These are phyloP conservation scores for Strigamia maritima DNA, from an alignment of 2,888 invertebrate species.

Conservation along the genomic window DNA sequence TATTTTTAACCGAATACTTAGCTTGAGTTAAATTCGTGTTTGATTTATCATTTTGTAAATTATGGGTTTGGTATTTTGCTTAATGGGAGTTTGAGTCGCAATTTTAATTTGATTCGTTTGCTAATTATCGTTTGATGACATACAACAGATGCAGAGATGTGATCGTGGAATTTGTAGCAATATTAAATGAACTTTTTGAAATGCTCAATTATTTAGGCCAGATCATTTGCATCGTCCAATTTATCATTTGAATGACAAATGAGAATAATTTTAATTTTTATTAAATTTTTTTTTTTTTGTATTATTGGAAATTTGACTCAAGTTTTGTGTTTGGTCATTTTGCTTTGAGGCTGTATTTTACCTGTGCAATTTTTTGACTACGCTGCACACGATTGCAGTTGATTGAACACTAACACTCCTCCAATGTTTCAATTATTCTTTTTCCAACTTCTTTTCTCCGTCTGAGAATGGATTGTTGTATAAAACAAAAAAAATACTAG, in stretches of 20 bases:
- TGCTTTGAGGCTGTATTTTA: background rate
- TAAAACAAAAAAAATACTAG: background rate
- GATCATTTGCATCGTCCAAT: background rate
- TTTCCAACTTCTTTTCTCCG: background rate
- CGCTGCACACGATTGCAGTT: background rate
- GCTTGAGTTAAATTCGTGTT: background rate
- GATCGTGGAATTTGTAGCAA: constrained; percentile 4
- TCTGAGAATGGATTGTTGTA: constrained; percentile 4
- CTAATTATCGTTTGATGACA: background rate
- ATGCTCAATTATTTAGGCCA: background rate
- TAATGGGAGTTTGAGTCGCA: background rate
- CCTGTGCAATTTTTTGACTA: background rate
- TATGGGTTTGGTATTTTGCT: too few relatives aligned
- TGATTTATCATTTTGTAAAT: background rate
- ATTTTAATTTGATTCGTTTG: background rate
- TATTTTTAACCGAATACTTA: background rate
- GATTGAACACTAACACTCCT: background rate
- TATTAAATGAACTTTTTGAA: background rate
- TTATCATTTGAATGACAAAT: background rate
- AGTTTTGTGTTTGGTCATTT: background rate
- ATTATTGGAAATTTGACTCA: background rate
- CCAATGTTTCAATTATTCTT: background rate
- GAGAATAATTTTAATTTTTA: background rate
- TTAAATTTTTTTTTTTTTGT: background rate
- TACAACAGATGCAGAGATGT: background rate